These are phyloP conservation scores for Drosophila guanche DNA, from an alignment of 1,140 invertebrate genomes.

Conservation along the genomic window DNA sequence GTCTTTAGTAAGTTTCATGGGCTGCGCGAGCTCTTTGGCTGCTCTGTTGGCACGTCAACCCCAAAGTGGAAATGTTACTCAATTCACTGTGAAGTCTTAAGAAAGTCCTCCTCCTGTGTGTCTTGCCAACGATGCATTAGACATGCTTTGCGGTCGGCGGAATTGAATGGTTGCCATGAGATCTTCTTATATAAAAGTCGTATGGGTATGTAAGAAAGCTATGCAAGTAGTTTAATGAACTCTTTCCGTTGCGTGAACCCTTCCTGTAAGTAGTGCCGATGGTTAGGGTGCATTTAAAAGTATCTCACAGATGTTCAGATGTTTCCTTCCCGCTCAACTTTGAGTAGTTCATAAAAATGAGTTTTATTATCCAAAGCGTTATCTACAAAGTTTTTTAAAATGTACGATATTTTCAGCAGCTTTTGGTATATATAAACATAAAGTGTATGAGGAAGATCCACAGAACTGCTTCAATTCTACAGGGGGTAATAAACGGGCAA, in stretches of 20 bases:
- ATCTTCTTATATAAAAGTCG: slow-evolving; percentile 30
- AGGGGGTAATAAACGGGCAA: background rate
- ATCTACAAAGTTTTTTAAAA: slow-evolving; percentile 27
- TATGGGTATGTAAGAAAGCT: slow-evolving; percentile 8
- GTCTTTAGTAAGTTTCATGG: slow-evolving; percentile 12
- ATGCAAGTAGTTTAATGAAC: slow-evolving; percentile 25
- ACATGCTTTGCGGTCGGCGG: slow-evolving; percentile 25
- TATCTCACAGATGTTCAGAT: slow-evolving; percentile 10
- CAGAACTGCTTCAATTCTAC: background rate
- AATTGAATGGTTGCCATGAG: slow-evolving; percentile 14
- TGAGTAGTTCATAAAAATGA: slow-evolving; percentile 27
- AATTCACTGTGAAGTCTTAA: slow-evolving; percentile 1
- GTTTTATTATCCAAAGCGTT: slow-evolving; percentile 30
- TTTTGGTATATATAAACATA: slow-evolving; percentile 8
- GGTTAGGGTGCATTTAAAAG: background rate
- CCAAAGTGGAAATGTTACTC: slow-evolving; percentile 1
- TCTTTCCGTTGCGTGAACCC: slow-evolving; percentile 1
- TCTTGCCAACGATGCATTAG: background rate
- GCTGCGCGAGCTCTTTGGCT: slow-evolving; percentile 30
- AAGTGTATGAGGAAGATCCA: slow-evolving; percentile 20
- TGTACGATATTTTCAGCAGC: slow-evolving; percentile 1
- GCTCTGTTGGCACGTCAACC: slow-evolving; percentile 21
- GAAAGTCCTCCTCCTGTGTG: slow-evolving; percentile 17
- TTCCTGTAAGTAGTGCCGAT: background rate
- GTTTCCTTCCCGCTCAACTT: slow-evolving; percentile 10